Evolutionary conservation across 2,113 vertebrate genomes (phyloP), one percentile per base, ranked within the genome.

Genomic region (Morphnarchus princeps): DNA sequence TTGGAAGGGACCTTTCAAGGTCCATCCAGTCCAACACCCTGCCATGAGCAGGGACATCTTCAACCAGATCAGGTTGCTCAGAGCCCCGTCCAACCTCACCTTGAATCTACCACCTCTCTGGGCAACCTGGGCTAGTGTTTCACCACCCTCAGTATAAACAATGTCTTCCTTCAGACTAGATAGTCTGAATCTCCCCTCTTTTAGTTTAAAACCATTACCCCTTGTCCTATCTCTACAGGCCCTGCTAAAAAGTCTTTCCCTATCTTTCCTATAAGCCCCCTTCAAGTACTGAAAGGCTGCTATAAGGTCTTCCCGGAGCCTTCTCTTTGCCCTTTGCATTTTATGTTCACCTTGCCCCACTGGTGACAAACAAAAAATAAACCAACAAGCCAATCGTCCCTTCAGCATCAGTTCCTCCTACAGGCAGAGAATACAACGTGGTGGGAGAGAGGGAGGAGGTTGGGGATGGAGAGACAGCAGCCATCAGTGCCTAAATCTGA

Each of bases 111-210:
- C 15, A 28, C 15, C 26, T 28, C 50, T 28, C 50, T 16, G 50
- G 50, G 50, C 26, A 52, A 52, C 15, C 50, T 52, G 50, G 15
- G 15, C 50, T 16, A 52, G 26, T 9, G 50, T 28, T 10, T 52
- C 50, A 52, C 26, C 50, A 52, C 12, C 43, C 38, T 72, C 15
- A 1, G 7, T 45, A 6, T 0, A 0, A 78, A 1, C 0, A 16
- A 59, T 52, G 28, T 14, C 29, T 9, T 47, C 72, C 52, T 45
- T 59, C 45, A 47, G 45, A 47, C 5, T 8, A 36, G n/a, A 15
- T 31, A n/a, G 22, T 12, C 38, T 0, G 9, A 0, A 4, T 15
- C 65, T 66, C 10, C 29, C 34, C 50, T 32, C 14, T 52, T 12
- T 8, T 43, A 54, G 20, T 59, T 29, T 3, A 22, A 72, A 72